phyloP scores from a whole-genome alignment of 2,888 invertebrate species.

The Apamea sordens region DNA sequence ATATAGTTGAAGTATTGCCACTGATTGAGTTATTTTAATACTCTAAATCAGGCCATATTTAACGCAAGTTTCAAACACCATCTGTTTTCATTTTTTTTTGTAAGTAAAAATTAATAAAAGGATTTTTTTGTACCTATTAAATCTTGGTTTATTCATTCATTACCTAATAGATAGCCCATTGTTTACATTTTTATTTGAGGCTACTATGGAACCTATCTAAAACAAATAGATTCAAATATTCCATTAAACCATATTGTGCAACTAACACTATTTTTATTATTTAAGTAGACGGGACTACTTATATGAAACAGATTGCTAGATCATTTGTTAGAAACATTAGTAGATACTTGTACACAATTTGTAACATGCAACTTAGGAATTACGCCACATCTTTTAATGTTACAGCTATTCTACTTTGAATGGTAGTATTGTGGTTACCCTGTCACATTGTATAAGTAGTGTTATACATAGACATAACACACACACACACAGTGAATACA shows the following conservation, averaged over 20 bases:
- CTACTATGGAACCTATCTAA: not conserved
- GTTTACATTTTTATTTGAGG: not conserved
- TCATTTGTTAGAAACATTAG: not conserved
- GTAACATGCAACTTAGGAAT: not conserved
- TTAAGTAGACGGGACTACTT: no score
- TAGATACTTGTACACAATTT: not conserved
- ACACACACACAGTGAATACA: no score
- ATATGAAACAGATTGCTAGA: not conserved
- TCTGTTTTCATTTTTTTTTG: not conserved
- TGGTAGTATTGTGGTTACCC: constrained; percentile 9
- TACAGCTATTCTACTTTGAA: not conserved
- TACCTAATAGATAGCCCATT: not conserved
- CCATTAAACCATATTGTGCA: not conserved
- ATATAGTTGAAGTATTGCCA: not conserved
- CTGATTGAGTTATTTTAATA: not conserved
- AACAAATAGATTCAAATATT: not conserved
- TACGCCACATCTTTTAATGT: not conserved
- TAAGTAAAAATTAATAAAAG: not conserved
- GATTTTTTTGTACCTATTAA: not conserved
- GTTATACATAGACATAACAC: not conserved
- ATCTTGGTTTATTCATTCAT: not conserved
- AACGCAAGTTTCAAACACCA: not conserved
- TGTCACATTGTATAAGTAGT: not conserved
- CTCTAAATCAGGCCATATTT: not conserved
- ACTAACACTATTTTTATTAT: constrained; percentile 1